Evolutionary conservation across 2,113 vertebrate species (phyloP), one percentile per base, ranked within the genome.

Genomic region (Ramphastos sulfuratus): DNA sequence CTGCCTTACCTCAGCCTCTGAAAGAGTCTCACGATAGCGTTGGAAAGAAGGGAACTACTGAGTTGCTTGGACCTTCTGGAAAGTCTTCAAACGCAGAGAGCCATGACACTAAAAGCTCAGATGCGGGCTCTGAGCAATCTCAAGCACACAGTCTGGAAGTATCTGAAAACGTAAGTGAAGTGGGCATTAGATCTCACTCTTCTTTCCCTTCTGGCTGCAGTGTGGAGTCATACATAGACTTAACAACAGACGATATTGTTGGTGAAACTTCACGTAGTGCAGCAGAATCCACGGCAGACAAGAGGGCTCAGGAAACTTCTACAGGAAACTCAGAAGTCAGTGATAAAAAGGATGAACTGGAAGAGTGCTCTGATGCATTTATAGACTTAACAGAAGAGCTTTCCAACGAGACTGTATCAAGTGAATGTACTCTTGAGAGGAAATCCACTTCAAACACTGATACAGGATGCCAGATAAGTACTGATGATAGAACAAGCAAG

Each of bases 401-500:
- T 92, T 84, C 95, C 48, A 79, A 17, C 82, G 94, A 75, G n/a
- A 61, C n/a, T 79, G 76, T 86, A 84, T 24, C 81, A 35, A 80
- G 63, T 72, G 83, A 91, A 76, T 65, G 64, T 85, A 44, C 52
- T 83, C 87, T 92, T 85, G 96, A 95, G 93, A 92, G 65, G 82
- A 94, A 96, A 55, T 59, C 42, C 4, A 27, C 23, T 72, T 90
- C 79, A 37, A 90, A 91, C 90, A 69, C 82, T 89, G 74, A 67
- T 91, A 63, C 15, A 71, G 94, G 35, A 21, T 97, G 94, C 66
- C 69, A 92, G 58, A 86, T 61, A 90, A 94, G 30, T 77, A 87
- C 16, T 97, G 76, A 90, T 95, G 77, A 91, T 95, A 74, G 98
- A 98, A 91, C 71, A 85, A 74, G 59, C 85, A 93, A 98, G 96